Conservation (phyloP, 2,797 vertebrate genomes). For the Champsocephalus gunnari region DNA sequence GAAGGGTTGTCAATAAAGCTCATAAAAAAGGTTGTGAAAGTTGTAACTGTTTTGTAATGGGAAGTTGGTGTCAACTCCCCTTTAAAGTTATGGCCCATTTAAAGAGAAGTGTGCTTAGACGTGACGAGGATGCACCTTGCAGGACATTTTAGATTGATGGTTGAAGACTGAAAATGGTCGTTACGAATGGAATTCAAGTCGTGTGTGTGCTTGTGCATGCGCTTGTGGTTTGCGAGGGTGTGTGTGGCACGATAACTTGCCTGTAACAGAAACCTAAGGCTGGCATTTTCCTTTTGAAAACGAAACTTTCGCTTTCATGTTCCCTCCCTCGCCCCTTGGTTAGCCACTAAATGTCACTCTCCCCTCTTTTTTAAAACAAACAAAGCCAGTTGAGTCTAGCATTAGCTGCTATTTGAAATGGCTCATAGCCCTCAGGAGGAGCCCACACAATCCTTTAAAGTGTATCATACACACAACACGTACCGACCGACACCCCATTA, state of each 20-base stretch:
- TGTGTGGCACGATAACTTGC: conserved; percentile 67
- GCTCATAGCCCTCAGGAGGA: conserved; percentile 66
- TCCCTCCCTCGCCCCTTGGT: conserved; percentile 74
- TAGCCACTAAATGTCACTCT: conserved; percentile 82
- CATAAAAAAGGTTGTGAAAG: conserved; percentile 79
- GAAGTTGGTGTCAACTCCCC: conserved; percentile 80
- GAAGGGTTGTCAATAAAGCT: conserved; percentile 78
- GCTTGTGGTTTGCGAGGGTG: conserved; percentile 39
- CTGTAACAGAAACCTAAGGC: conserved; percentile 72
- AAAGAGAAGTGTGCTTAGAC: conserved; percentile 76
- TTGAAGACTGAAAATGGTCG: conserved; percentile 67
- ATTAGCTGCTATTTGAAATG: conserved; percentile 80
- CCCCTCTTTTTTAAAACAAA: conserved; percentile 81
- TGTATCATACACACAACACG: conserved; percentile 61
- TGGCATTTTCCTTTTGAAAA: conserved; percentile 78
- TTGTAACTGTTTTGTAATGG: conserved; percentile 80
- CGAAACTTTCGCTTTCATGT: conserved; percentile 80
- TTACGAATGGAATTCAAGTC: conserved; percentile 34
- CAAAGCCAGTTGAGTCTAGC: conserved; percentile 75
- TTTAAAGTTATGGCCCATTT: conserved; percentile 81
- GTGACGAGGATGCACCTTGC: conserved; percentile 80
- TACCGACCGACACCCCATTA: conserved; percentile 73
- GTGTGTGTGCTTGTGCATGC: conserved; percentile 20
- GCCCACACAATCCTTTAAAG: conserved; percentile 53
- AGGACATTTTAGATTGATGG: conserved; percentile 72